Base-by-base conservation (phyloP, 2,797 vertebrate species). In the Chaetophractus vellerosus region DNA sequence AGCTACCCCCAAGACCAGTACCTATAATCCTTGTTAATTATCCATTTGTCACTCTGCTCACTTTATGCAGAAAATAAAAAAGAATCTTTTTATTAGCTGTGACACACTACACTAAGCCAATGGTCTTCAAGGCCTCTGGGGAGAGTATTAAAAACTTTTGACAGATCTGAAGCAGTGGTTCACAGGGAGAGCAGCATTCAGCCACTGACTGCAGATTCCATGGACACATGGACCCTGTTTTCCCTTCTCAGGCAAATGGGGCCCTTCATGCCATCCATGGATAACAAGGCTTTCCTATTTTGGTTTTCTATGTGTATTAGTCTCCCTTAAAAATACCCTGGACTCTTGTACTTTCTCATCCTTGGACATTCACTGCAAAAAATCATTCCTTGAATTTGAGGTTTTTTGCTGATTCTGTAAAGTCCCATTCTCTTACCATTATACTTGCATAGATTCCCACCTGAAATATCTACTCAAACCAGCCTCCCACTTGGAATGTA, bases 51-150 rank as follows among this genome's bases (percentile, higher is more conserved):
- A 87, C 5, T 38, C 7, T 82, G 11, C 6, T 74, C 21, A 48
- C 6, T 81, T 89, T 81, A 75, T 48, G 64, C 5, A 85, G 28
- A 84, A 76, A 91, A 78, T 59, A 71, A 57, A 50, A 52, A 63
- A 19, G 3, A 0, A 33, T 48, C 45, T 15, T 38, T 86, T 76
- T 24, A 41, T 36, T 59, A 88, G 23, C 41, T 81, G 14, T 63
- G 33, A 33, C 2, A 66, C 6, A 41, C 23, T 74, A 75, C 6
- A 50, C 11, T 11, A 81, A 21, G 7, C 26, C 41, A 79, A 0
- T 26, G 2, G 4, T 81, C 26, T 81, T 72, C 11, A 41, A 41
- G 41, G 7, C 2, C 38, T 66, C 86, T n/a, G 69, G 57, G 9
- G 12, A 66, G 7, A 66, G 5, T 92, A 55, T 19, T 41, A 28